These are phyloP conservation scores for Trinorchestia longiramus DNA, from an alignment of 1,140 invertebrate species.

Conservation along the genomic window DNA sequence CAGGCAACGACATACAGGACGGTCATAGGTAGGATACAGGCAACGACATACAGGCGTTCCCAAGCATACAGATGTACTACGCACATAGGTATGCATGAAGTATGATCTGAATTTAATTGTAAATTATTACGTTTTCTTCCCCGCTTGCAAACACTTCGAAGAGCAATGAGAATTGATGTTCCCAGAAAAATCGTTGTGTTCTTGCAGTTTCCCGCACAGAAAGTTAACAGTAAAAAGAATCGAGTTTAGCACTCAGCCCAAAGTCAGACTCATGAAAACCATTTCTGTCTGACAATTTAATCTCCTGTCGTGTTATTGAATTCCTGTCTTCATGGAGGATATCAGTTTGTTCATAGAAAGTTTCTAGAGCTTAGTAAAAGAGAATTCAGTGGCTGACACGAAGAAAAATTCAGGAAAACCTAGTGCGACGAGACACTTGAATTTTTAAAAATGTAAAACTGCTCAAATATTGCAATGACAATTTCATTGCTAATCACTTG, in stretches of 20 bases:
- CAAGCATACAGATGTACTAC: no score
- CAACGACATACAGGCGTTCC: no score
- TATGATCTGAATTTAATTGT: no score
- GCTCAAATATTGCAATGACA: neutral
- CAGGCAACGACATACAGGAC: no score
- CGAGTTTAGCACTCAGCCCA: neutral
- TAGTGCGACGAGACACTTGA: neutral
- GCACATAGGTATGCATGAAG: no score
- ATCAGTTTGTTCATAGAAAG: neutral
- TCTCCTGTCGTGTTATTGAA: neutral
- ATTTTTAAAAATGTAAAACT: neutral
- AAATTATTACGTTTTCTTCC: no score
- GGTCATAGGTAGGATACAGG: no score
- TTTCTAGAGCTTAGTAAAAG: neutral
- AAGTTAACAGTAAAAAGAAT: neutral
- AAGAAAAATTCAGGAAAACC: neutral
- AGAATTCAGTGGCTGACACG: neutral
- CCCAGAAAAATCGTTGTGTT: neutral
- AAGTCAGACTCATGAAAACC: neutral
- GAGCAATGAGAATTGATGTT: neutral
- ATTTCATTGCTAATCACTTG: no score
- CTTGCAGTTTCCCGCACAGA: neutral
- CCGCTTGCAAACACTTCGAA: neutral
- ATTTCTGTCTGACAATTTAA: neutral
- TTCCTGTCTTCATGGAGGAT: neutral